Evolutionary conservation across 2,113 vertebrate genomes (phyloP).

Genomic region (Gnathonemus longibarbis): DNA sequence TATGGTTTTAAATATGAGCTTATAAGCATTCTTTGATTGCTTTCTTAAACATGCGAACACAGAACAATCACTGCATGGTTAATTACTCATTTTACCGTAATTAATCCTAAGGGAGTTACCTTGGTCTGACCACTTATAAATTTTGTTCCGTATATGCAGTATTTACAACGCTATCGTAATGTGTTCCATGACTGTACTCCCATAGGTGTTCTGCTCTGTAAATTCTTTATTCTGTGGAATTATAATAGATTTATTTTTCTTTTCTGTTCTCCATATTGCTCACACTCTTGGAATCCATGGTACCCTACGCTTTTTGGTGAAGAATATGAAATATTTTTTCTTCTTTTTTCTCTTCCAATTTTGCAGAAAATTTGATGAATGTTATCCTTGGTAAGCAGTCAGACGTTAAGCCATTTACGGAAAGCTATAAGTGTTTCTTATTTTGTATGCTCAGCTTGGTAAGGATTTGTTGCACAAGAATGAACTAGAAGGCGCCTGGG

Average conservation of each 20-base stretch:
- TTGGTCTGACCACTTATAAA: background rate
- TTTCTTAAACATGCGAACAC: background rate
- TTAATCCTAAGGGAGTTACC: background rate
- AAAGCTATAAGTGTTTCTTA: background rate
- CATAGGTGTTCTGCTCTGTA: background rate
- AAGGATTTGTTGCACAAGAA: background rate
- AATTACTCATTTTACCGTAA: conserved; percentile 1
- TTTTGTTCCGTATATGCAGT: background rate
- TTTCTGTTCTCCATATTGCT: conserved; percentile 48
- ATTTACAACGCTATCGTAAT: background rate
- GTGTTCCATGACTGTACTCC: background rate
- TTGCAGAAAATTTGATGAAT: background rate
- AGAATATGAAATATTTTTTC: background rate
- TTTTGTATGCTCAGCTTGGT: background rate
- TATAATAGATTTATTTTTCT: conserved; percentile 21
- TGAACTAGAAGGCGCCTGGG: background rate
- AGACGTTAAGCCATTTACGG: background rate
- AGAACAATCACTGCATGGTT: background rate
- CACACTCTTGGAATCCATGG: conserved; percentile 39
- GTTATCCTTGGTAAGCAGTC: background rate
- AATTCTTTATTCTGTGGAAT: background rate
- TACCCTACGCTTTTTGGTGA: background rate
- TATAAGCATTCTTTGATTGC: background rate
- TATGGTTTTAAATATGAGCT: background rate
- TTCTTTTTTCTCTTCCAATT: background rate